A percentile compares a stretch with the other conserved stretches of the same genome.
Conservation (phyloP, 2,113 vertebrate species). For the Dunckerocampus dactyliophorus region DNA sequence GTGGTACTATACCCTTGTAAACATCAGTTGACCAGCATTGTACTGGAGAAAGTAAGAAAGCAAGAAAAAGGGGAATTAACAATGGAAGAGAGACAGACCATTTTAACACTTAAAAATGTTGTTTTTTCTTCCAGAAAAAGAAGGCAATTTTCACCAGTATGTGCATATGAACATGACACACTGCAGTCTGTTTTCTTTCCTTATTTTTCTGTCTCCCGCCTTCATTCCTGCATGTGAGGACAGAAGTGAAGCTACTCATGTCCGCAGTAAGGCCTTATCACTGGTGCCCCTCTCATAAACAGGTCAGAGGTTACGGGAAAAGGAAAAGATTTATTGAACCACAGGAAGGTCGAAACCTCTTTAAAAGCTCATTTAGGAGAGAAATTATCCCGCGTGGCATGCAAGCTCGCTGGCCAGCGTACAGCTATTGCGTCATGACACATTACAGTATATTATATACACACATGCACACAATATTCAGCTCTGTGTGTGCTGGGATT, state of each 20-base stretch:
- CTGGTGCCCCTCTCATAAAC: conserved; percentile 2
- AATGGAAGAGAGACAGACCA: too few relatives aligned
- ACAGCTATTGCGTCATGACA: neutral
- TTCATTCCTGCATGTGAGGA: neutral
- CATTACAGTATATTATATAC: neutral
- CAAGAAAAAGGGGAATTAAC: too few relatives aligned
- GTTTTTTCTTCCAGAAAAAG: too few relatives aligned
- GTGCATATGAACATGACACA: neutral
- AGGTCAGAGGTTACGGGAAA: conserved; percentile 17
- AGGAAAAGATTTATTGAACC: conserved; percentile 7
- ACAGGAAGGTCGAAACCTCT: neutral
- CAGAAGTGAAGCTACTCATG: neutral
- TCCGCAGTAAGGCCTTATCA: neutral
- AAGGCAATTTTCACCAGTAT: neutral
- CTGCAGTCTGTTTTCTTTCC: conserved; percentile 1
- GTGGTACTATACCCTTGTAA: too few relatives aligned
- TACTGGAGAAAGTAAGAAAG: too few relatives aligned
- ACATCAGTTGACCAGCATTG: too few relatives aligned
- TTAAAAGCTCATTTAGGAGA: conserved; percentile 11
- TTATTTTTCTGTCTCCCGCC: neutral
- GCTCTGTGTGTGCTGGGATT: neutral
- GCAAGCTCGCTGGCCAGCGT: neutral
- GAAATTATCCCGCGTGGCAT: neutral
- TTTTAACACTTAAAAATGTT: too few relatives aligned
- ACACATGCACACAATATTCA: neutral